Percentiles rank a stretch among this genome's conserved stretches.
Conservation (phyloP, 2,113 vertebrate species). For the Ovibos moschatus region DNA sequence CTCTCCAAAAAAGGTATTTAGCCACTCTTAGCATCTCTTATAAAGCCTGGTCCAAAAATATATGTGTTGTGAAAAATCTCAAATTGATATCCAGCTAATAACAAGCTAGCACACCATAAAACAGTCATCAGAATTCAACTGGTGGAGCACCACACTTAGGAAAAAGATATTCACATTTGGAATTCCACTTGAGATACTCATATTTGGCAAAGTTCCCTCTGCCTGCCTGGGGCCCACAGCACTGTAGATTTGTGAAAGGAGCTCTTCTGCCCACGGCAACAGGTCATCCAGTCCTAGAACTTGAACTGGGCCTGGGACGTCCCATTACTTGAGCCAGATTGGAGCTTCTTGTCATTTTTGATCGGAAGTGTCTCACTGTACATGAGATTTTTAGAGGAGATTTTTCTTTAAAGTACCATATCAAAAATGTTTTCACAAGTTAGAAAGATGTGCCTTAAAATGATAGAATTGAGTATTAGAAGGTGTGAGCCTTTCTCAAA, state of each 20-base stretch:
- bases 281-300: not conserved
- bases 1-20: not conserved
- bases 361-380: not conserved
- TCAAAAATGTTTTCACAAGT: not conserved
- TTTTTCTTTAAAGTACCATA: not conserved
- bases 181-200: slow-evolving; percentile 36
- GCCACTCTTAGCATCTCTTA: not conserved
- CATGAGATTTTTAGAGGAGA: not conserved
- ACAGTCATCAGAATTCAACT: not conserved
- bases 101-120: not conserved
- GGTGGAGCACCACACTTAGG: not conserved
- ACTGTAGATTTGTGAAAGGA: not conserved
- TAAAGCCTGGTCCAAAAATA: slow-evolving; percentile 37
- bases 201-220: slow-evolving; percentile 21
- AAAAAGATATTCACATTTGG: slow-evolving; percentile 37
- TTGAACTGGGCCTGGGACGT: not conserved
- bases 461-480: not conserved
- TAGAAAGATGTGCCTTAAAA: not conserved
- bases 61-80: slow-evolving; percentile 25
- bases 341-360: not conserved
- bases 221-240: not conserved
- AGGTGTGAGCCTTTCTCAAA: not conserved
- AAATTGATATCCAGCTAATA: not conserved
- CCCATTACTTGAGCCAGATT: not conserved
- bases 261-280: not conserved